Evolutionary conservation across 2,797 vertebrate genomes (phyloP).

Genomic region (Tarsius wallacei): DNA sequence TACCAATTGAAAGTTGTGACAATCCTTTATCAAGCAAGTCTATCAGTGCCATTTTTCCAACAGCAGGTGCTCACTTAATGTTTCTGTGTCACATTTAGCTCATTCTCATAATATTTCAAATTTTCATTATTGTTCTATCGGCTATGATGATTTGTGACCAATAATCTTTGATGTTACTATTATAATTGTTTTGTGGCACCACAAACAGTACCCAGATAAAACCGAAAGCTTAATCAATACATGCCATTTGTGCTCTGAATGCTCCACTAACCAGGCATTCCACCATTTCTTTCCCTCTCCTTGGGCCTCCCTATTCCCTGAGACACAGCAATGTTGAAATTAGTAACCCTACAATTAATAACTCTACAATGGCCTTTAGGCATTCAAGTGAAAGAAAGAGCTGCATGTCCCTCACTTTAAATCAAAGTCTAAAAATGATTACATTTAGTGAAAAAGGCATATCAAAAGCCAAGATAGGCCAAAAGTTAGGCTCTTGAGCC

Average conservation of each 20-base stretch:
- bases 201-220: background rate
- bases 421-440: background rate
- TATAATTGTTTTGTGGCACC: background rate
- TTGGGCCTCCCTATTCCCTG: background rate
- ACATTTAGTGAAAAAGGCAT: background rate
- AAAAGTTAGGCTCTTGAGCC: background rate
- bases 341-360: too few relatives aligned
- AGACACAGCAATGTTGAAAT: background rate
- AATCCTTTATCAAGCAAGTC: background rate
- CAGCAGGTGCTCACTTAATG: background rate
- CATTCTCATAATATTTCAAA: background rate
- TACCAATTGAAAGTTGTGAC: background rate
- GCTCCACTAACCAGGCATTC: background rate
- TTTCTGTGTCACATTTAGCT: background rate
- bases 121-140: background rate
- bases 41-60: background rate
- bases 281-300: background rate
- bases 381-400: background rate
- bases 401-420: background rate
- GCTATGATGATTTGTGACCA: background rate
- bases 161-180: background rate
- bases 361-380: background rate
- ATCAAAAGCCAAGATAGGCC: background rate
- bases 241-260: background rate
- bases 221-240: background rate